Evolutionary conservation across 2,888 invertebrate genomes (phyloP).

Genomic region (Leucophenga maculata): DNA sequence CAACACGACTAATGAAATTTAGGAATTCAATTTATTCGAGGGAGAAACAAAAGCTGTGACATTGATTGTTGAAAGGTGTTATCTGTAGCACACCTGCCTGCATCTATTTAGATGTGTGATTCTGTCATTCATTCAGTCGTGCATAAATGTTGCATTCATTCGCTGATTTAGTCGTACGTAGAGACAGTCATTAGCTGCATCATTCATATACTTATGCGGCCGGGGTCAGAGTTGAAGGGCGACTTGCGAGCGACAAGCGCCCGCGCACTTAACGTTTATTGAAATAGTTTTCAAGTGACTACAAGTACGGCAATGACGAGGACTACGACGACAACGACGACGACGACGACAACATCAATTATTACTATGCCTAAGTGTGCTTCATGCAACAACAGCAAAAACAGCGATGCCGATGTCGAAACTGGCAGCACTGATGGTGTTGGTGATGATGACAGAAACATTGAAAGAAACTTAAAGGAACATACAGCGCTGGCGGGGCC

Average conservation of each 20-base stretch:
- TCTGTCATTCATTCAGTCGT: too few relatives aligned
- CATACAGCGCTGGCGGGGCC: background rate
- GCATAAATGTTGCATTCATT: background rate
- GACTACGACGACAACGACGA: slow-evolving; percentile 39
- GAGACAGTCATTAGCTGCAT: too few relatives aligned
- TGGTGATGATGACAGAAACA: background rate
- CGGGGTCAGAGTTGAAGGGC: slow-evolving; percentile 22
- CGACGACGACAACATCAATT: slow-evolving; percentile 32
- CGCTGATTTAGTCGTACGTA: background rate
- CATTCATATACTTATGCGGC: background rate
- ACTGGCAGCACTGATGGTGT: too few relatives aligned
- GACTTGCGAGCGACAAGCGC: background rate
- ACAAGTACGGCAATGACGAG: slow-evolving; percentile 24
- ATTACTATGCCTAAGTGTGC: background rate
- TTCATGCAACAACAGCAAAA: background rate
- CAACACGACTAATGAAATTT: too few relatives aligned
- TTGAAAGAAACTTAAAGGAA: background rate
- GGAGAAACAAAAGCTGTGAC: too few relatives aligned
- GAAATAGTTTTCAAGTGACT: slow-evolving; percentile 64
- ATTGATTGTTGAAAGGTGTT: too few relatives aligned
- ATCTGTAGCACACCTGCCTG: too few relatives aligned
- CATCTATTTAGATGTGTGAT: too few relatives aligned
- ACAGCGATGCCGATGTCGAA: background rate
- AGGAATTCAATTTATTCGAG: too few relatives aligned
- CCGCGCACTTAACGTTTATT: slow-evolving; percentile 61